Percentiles rank a stretch among this genome's conserved stretches.
Evolutionary conservation across 1,140 invertebrate genomes (phyloP).

Genomic region (Eumaeus atala): DNA sequence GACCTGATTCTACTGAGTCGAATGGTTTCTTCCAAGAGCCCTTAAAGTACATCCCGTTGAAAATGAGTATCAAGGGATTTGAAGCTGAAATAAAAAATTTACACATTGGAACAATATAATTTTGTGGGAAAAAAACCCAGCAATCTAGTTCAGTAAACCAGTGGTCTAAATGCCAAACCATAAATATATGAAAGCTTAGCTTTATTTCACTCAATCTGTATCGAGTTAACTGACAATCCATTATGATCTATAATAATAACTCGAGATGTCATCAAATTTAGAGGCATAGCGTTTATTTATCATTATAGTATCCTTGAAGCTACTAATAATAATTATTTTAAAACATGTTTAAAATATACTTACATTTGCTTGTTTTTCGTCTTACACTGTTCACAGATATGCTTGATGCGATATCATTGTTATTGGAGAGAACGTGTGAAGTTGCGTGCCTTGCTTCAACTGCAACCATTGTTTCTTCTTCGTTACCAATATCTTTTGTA

Average conservation of each 20-base stretch:
- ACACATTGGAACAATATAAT: too few relatives aligned
- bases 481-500: slow-evolving; percentile 66
- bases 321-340: neutral
- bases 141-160: too few relatives aligned
- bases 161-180: too few relatives aligned
- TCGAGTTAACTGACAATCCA: too few relatives aligned
- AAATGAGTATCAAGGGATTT: slow-evolving; percentile 75
- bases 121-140: too few relatives aligned
- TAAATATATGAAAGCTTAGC: too few relatives aligned
- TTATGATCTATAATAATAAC: too few relatives aligned
- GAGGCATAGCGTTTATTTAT: too few relatives aligned
- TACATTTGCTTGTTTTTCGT: slow-evolving; percentile 58
- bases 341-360: slow-evolving; percentile 20
- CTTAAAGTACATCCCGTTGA: slow-evolving; percentile 79
- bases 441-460: slow-evolving; percentile 73
- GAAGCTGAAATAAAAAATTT: slow-evolving; percentile 35
- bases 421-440: slow-evolving; percentile 45
- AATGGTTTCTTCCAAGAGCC: slow-evolving; percentile 74
- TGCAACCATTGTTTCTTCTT: slow-evolving; percentile 76
- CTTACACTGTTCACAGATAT: slow-evolving; percentile 70
- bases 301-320: too few relatives aligned
- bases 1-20: slow-evolving; percentile 56
- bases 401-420: slow-evolving; percentile 61
- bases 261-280: too few relatives aligned
- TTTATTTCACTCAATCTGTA: too few relatives aligned